Percentiles rank a stretch among this genome's conserved stretches.
Evolutionary conservation across 2,797 vertebrate species (phyloP).

Genomic region (Taeniopygia guttata): DNA sequence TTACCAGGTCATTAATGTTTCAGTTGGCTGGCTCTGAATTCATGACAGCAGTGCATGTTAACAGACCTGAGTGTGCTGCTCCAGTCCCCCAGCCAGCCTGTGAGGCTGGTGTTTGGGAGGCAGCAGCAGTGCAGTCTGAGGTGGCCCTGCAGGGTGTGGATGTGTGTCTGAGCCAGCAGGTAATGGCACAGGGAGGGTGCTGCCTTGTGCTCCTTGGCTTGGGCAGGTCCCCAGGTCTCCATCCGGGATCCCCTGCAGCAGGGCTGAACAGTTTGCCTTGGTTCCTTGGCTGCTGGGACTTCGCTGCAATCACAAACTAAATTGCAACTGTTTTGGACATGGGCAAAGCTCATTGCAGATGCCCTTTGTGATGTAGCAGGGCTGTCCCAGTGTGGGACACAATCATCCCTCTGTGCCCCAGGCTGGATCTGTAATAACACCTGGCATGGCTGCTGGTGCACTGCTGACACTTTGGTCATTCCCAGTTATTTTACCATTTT

Average conservation of each 20-base stretch:
- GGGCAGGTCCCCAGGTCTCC: neutral
- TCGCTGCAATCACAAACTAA: neutral
- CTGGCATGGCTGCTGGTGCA: neutral
- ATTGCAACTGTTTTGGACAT: neutral
- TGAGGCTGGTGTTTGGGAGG: neutral
- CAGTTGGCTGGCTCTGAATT: constrained; percentile 30
- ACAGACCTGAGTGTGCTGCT: neutral
- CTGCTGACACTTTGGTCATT: neutral
- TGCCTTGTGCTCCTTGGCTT: neutral
- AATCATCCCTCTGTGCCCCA: neutral
- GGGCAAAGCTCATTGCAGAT: neutral
- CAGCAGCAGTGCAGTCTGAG: neutral
- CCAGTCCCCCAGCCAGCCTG: neutral
- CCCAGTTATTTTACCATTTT: neutral
- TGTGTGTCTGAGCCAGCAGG: neutral
- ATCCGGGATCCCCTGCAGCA: neutral
- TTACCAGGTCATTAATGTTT: constrained; percentile 41
- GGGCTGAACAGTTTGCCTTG: neutral
- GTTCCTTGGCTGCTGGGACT: neutral
- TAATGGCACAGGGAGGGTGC: neutral
- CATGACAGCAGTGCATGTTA: neutral
- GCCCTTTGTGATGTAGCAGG: neutral
- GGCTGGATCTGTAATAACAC: neutral
- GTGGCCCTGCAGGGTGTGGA: neutral
- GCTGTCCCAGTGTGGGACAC: accelerated